A percentile compares a stretch with the other conserved stretches of the same genome.
These are phyloP conservation scores for Triplophysa siluroides DNA, from an alignment of 2,113 vertebrate species.

Conservation along the genomic window DNA sequence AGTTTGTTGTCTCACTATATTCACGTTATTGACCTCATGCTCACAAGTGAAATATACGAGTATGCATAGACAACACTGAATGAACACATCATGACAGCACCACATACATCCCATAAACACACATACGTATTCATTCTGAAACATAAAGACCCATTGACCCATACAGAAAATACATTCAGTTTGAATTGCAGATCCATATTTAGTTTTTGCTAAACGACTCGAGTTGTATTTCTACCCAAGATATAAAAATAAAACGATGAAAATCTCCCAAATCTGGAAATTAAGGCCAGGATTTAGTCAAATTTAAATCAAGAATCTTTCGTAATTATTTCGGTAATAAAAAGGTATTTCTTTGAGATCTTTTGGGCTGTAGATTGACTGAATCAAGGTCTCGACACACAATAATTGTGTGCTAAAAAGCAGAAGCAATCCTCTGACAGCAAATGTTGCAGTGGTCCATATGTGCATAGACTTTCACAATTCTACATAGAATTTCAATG, in stretches of 20 bases:
- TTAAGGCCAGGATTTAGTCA: conserved; percentile 7
- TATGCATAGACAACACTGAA: conserved; percentile 11
- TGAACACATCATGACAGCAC: conserved; percentile 8
- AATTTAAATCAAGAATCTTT: background rate
- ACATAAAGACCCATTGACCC: background rate
- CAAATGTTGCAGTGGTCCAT: conserved; percentile 32
- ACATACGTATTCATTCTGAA: background rate
- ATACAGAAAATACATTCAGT: conserved; percentile 25
- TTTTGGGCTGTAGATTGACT: background rate
- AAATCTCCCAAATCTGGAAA: background rate
- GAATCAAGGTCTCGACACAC: too few relatives aligned
- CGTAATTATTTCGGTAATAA: too few relatives aligned
- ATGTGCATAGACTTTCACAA: conserved; percentile 55
- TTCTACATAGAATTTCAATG: conserved; percentile 68
- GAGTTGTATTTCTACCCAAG: background rate
- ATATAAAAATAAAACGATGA: background rate
- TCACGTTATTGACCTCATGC: background rate
- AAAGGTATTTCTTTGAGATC: background rate
- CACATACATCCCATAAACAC: background rate
- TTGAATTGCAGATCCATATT: background rate
- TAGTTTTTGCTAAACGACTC: background rate
- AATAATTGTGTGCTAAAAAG: background rate
- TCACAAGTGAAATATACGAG: background rate
- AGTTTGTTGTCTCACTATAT: background rate
- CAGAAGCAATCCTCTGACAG: conserved; percentile 3